Base-by-base conservation (phyloP, 2,113 vertebrate species). In the Origma solitaria region DNA sequence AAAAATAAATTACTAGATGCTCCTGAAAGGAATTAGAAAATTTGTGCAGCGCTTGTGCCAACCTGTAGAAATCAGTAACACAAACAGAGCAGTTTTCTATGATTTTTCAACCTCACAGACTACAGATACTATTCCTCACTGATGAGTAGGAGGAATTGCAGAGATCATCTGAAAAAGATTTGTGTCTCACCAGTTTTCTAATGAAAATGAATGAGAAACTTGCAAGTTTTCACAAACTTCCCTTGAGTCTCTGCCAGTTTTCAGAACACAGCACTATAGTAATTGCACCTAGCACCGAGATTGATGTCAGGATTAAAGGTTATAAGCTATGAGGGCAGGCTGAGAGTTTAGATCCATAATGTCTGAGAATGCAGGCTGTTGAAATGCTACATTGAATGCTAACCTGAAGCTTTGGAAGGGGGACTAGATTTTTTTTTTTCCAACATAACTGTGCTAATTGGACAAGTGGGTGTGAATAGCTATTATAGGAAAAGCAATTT, bases 161-260 rank as follows among this genome's bases (percentile, higher is more conserved):
- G 22, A 53, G 72, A 95, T 61, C 14, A 83, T 85, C 87, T 88
- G 75, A 94, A 92, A 82, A 61, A 95, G 80, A 72, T 87, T 66
- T 83, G 44, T 94, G 82, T 95, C 81, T 91, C 56, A 68, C n/a
- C 23, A 73, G n/a, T 77, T 97, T 89, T 82, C 54, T 95, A 96
- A 97, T 95, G 87, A 97, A 97, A 97, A 97, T 53, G 72, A 97
- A 97, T 95, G 86, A 96, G 62, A 66, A 81, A 77, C 53, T 70
- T 91, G 82, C 47, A 92, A 38, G 31, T 77, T 96, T 97, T 92
- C 37, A 56, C 92, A 92, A 97, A 86, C 89, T 94, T 94, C 65
- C 75, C 40, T 71, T 44, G 75, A 97, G 81, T 38, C 35, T 82
- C 82, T 92, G 65, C 75, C 83, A 33, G 87, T 91, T 96, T 96